A percentile compares a stretch with the other conserved stretches of the same genome.
These are phyloP conservation scores for Chrysomela aeneicollis DNA, from an alignment of 2,888 invertebrate genomes.

Conservation along the genomic window DNA sequence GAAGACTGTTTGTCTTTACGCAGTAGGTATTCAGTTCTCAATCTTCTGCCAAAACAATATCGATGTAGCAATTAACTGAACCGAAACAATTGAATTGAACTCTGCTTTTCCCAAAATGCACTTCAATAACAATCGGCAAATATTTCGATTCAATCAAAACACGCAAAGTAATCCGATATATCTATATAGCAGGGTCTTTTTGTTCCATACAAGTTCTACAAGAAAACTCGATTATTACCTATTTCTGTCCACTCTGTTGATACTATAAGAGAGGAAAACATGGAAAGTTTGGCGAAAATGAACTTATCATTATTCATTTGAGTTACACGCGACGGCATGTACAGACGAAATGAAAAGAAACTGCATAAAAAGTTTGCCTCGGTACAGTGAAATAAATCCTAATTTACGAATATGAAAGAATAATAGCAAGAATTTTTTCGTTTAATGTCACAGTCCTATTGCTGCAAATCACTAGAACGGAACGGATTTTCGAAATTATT, in stretches of 20 bases:
- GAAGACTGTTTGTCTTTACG: too few species aligned
- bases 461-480: conserved; percentile 37
- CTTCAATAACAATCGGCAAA: neutral
- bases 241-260: neutral
- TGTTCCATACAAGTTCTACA: neutral
- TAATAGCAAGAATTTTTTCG: conserved; percentile 53
- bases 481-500: conserved; percentile 40
- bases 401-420: conserved; percentile 53
- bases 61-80: too few species aligned
- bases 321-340: neutral
- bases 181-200: neutral
- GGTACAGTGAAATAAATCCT: conserved; percentile 52
- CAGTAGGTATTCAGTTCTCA: too few species aligned
- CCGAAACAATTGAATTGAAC: too few species aligned
- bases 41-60: too few species aligned
- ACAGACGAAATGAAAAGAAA: neutral
- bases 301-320: neutral
- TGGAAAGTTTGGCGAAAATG: neutral
- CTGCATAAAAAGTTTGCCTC: conserved; percentile 18
- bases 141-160: neutral
- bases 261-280: neutral
- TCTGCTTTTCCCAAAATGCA: too few species aligned
- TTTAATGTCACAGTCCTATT: conserved; percentile 46
- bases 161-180: neutral
- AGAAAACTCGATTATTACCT: neutral